Base-by-base conservation (phyloP, 2,113 vertebrate species). In the Talpa occidentalis region DNA sequence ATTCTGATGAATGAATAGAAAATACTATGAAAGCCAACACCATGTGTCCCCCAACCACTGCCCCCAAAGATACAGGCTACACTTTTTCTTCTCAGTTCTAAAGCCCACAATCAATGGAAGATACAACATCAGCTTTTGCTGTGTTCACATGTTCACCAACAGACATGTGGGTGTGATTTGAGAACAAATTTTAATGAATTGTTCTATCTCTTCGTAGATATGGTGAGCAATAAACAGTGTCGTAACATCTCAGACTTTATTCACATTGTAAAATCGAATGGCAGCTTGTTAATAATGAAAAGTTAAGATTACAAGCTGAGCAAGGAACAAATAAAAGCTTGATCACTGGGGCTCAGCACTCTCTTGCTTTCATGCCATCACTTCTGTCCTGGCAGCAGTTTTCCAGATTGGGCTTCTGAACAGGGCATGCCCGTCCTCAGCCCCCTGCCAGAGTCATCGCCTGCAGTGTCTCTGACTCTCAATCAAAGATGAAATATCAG, bases 191-290 rank as follows among this genome's bases (percentile, higher is more conserved):
- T 91, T 42, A 86, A 70, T 90, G 69, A 87, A 66, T 3, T 74
- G 42, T 70, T 80, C 54, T 35, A 83, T 77, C 35, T 56, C n/a
- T 94, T 86, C 93, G 62, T 62, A 78, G 69, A 89, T 56, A 81
- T 0, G 2, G 44, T 22, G 16, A 86, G 91, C 62, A 95, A 73
- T 59, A 93, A 78, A 78, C n/a, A 73, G 77, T 80, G 59, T 62
- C 72, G 72, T 72, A 96, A 76, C 28, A 93, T 35, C 84, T 73
- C 42, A 92, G 85, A 76, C 37, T 94, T 90, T 69, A 94, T 83
- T 92, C 88, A 81, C 66, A 59, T 73, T 90, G 12, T 90, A 94
- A 96, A 95, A 92, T 19, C 5, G 3, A 95, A 90, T 5, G 44
- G 74, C 81, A 87, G 81, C 49, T 79, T 21, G 54, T 35, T 32